Base-by-base conservation (phyloP, 1,140 invertebrate genomes). In the Goniozus legneri region DNA sequence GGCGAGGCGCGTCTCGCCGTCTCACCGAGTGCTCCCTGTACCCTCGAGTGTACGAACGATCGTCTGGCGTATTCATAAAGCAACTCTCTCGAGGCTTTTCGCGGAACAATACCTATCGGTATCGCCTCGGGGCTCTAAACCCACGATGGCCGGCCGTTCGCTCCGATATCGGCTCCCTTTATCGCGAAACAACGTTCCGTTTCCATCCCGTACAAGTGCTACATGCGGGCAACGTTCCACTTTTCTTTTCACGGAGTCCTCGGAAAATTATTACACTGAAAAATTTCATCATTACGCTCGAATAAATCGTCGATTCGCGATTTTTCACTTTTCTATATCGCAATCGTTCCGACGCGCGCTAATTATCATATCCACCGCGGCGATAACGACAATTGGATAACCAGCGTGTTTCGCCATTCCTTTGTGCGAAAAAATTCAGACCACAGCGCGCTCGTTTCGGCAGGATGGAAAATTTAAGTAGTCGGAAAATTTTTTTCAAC, bases 21-120 rank as follows among this genome's bases (percentile, higher is more conserved):
- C 24, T 27, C 4, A 10, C 4, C 4, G 10, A 27, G 24, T 10
- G 10, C 24, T 27, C 24, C 10, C 24, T 10, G 4, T 27, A 10
- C 24, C 4, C 24, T 27, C 4, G 4, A 27, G 36, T 33, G 46
- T 36, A 36, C 36, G 27, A 30, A 39, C 34, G 47, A 44, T 39
- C 53, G 49, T 54, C 52, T 36, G 40, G 30, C 30, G 41, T 6
- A 27, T 52, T 57, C 54, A 41, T 57, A 57, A 57, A 57, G 39
- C 47, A 56, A 40, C 41, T 38, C 2, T 39, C 19, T 22, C 30
- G 41, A 48, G 46, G 39, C 52, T 27, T 53, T 38, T 34, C 32
- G 24, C 18, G 47, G 24, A 54, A 57, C 55, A 57, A 57, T 54
- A 45, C 47, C 44, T 54, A 42, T 57, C 27, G 40, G 42, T 54